phyloP scores from a whole-genome alignment of 2,113 vertebrate genomes.

The Dolichallabes microphthalmus region DNA sequence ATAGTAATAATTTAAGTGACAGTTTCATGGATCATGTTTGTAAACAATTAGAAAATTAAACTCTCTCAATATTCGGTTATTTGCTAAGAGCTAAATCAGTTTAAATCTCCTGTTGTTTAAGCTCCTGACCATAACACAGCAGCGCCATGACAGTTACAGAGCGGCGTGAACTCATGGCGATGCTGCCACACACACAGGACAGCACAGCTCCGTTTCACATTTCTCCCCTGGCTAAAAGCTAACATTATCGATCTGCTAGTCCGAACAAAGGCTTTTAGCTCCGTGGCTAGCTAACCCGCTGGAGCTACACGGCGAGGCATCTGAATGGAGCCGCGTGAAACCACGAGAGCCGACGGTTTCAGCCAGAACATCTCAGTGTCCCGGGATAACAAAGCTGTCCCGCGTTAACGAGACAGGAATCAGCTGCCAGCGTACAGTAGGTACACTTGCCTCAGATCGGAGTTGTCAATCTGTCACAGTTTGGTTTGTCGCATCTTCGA shows the following conservation, averaged over 20 bases:
- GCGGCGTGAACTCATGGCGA: not conserved
- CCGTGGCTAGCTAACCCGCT: constrained; percentile 35
- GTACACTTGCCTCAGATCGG: constrained; percentile 33
- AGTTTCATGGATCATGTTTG: not conserved
- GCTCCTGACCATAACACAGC: not conserved
- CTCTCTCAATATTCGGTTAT: not conserved
- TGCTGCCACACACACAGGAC: not conserved
- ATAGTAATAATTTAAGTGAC: not conserved
- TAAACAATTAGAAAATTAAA: not conserved
- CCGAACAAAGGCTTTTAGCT: constrained; percentile 44
- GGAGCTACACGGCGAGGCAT: not conserved
- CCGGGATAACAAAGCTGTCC: not conserved
- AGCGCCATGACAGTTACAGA: constrained; percentile 5
- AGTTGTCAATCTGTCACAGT: constrained; percentile 46
- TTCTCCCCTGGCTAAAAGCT: not conserved
- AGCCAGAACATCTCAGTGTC: not conserved
- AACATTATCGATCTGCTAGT: constrained; percentile 30
- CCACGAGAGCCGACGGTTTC: not conserved
- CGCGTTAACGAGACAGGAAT: not conserved
- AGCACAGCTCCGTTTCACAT: not conserved
- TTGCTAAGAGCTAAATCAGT: not conserved
- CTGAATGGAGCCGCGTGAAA: not conserved
- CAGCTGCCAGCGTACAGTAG: not conserved
- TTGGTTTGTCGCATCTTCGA: constrained; percentile 52
- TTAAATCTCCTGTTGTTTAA: not conserved